Conservation (phyloP, 2,797 vertebrate genomes). For the Sebastes oblongus region DNA sequence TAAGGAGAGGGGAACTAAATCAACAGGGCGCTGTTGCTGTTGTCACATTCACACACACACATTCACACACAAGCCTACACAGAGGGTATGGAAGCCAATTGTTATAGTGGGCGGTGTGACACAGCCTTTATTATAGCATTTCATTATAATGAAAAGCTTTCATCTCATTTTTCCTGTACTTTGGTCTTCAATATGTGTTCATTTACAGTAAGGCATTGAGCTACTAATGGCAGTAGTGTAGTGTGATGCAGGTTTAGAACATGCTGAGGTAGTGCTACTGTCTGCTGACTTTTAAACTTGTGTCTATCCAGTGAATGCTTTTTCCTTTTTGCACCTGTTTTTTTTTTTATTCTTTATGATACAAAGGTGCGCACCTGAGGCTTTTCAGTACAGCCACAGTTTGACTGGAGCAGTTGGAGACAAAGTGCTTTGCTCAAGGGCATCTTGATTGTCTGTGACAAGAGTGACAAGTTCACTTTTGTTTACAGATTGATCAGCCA, state of each 20-base stretch:
- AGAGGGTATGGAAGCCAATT: conserved; percentile 53
- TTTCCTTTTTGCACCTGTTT: background rate
- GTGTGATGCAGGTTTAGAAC: background rate
- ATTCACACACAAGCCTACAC: conserved; percentile 33
- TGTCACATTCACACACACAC: conserved; percentile 26
- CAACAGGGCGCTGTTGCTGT: conserved; percentile 61
- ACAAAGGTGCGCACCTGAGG: background rate
- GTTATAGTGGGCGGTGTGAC: conserved; percentile 63
- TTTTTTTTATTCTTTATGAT: background rate
- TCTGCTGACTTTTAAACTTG: background rate
- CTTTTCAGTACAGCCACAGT: background rate
- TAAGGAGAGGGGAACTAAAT: conserved; percentile 60
- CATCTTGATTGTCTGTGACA: no score
- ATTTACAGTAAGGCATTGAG: conserved; percentile 42
- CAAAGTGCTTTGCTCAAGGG: no score
- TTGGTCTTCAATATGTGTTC: conserved; percentile 20
- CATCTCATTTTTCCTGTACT: conserved; percentile 23
- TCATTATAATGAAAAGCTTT: conserved; percentile 53
- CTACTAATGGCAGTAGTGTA: background rate
- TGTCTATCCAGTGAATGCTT: background rate
- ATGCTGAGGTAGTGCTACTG: background rate
- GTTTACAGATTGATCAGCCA: no score
- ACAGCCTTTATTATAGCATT: conserved; percentile 52
- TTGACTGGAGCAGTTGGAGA: background rate
- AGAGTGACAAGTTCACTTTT: no score